These are phyloP conservation scores for Cosmia pyralina DNA, from an alignment of 2,888 invertebrate genomes.

Conservation along the genomic window DNA sequence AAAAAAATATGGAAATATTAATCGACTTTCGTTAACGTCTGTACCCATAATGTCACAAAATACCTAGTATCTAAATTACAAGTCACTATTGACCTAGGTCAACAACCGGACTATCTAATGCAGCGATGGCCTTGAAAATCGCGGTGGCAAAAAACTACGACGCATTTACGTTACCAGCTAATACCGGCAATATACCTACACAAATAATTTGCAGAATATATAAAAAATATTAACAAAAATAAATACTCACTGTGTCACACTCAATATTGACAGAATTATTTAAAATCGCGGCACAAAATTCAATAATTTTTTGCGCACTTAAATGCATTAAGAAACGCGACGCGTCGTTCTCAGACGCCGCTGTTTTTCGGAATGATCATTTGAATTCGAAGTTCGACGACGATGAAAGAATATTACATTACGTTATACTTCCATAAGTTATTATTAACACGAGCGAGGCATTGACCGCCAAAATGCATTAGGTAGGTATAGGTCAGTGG, in stretches of 20 bases:
- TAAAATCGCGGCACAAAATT: constrained; percentile 12
- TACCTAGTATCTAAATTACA: not conserved
- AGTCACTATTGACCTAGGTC: constrained; percentile 23
- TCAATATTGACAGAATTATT: not conserved
- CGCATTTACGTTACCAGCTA: not conserved
- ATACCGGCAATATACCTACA: not conserved
- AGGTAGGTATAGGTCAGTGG: constrained; percentile 23
- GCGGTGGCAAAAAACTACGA: not conserved
- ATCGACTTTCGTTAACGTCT: not conserved
- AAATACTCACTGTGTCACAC: constrained; percentile 22
- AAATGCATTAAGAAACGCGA: constrained; percentile 13
- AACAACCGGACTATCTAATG: constrained; percentile 19
- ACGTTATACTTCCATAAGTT: not conserved
- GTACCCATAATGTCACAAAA: not conserved
- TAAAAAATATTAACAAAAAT: not conserved
- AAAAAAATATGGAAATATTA: not conserved
- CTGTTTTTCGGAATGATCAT: constrained; percentile 12
- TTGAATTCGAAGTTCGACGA: not conserved
- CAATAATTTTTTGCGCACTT: constrained; percentile 31
- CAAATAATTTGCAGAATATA: not conserved
- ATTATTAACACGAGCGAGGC: not conserved
- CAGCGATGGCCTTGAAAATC: constrained; percentile 16
- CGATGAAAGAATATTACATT: not conserved
- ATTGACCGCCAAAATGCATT: constrained; percentile 33
- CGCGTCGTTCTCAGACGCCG: not conserved